These are phyloP conservation scores for Radopholus similis DNA, from an alignment of 1,140 invertebrate species.

Conservation along the genomic window DNA sequence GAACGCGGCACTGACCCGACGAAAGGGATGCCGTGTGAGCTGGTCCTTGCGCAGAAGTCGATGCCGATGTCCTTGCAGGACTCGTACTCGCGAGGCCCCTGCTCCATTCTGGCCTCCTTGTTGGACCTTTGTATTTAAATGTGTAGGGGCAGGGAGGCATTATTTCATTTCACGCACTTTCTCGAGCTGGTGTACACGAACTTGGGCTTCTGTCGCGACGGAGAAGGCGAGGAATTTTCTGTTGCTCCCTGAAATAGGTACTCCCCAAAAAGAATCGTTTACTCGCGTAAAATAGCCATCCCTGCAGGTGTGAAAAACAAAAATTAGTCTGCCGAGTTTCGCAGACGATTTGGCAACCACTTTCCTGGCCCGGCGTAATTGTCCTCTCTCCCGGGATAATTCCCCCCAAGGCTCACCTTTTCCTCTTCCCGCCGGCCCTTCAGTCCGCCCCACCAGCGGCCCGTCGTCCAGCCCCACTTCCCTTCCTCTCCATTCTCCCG, in stretches of 20 bases:
- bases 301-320: too few relatives aligned
- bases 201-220: background rate
- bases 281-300: too few relatives aligned
- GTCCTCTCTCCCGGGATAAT: too few relatives aligned
- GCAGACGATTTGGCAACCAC: too few relatives aligned
- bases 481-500: background rate
- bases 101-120: conserved; percentile 21
- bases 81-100: conserved; percentile 40
- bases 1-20: conserved; percentile 40
- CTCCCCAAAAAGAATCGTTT: too few relatives aligned
- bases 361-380: too few relatives aligned
- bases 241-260: too few relatives aligned
- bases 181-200: background rate
- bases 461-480: background rate
- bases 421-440: too few relatives aligned
- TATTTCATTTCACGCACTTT: background rate
- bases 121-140: background rate
- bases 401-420: too few relatives aligned
- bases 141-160: background rate
- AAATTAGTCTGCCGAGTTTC: too few relatives aligned
- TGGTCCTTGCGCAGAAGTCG: conserved; percentile 58
- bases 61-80: conserved; percentile 46
- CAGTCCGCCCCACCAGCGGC: too few relatives aligned
- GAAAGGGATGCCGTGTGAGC: conserved; percentile 59
- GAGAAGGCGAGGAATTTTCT: background rate